Evolutionary conservation across 2,888 invertebrate species (phyloP), one percentile per base, ranked within the genome.

Genomic region (Hipparchia sbordonii): DNA sequence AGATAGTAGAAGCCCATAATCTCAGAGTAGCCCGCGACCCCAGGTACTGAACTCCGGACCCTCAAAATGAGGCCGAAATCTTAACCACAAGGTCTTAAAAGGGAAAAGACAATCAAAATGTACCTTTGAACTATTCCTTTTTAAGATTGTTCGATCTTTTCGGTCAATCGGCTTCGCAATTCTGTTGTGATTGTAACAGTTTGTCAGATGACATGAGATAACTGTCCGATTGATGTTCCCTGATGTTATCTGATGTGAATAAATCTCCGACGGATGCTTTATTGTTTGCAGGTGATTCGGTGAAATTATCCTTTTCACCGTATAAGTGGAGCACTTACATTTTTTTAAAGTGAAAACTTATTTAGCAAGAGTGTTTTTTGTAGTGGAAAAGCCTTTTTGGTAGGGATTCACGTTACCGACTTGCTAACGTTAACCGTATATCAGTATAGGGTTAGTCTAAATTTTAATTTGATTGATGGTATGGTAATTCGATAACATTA

Each of bases 191-290:
- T 77, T 76, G 77, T 72, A 78, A 79, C 76, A 75, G 80, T 79
- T 79, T 80, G 82, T 84, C 82, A 84, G 82, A 86, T 83, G 82
- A 84, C 85, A 78, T 75, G 74, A 79, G 80, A 82, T 82, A 80
- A 73, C 62, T 75, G 73, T 75, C 77, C 72, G 77, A 81, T 79
- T 61, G 67, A 72, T 67, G 61, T 71, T 71, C 67, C 61, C 52
- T 56, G 60, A 71, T 70, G 56, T 69, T 68, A 68, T 68, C 68
- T 10, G 69, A 69, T 74, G 57, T 65, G 54, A 62, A 56, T 60
- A 57, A 45, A 57, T 45, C 48, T 48, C 23, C 6, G 68, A 68
- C 59, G 10, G 59, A 9, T 12, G n/a, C 51, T 59, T 33, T 60
- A 59, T 70, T 60, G 57, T 13, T 51, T 57, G 68, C 72, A 65